These are phyloP conservation scores for Prosapia bicincta DNA, from an alignment of 2,888 invertebrate genomes.

Conservation along the genomic window DNA sequence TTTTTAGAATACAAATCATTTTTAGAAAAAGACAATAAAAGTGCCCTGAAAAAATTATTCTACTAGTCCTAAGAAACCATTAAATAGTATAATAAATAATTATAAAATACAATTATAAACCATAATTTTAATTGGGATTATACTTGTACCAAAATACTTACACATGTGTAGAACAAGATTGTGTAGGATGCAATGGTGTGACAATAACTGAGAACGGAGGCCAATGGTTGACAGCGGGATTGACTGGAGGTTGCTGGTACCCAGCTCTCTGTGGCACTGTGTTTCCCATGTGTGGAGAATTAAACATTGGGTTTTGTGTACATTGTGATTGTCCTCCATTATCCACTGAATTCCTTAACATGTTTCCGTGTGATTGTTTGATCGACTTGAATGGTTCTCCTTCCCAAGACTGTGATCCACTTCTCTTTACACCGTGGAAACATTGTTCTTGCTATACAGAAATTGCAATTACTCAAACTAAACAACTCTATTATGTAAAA, in stretches of 20 bases:
- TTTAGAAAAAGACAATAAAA: too few relatives aligned
- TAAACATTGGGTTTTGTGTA: constrained; percentile 24
- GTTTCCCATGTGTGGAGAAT: neutral
- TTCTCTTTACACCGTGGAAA: constrained; percentile 58
- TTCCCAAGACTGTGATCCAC: constrained; percentile 59
- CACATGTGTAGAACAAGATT: constrained; percentile 6
- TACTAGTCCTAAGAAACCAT: too few relatives aligned
- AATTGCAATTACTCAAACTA: neutral
- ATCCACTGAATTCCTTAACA: constrained; percentile 16
- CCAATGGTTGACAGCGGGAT: constrained; percentile 53
- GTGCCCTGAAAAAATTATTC: too few relatives aligned
- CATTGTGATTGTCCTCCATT: constrained; percentile 38
- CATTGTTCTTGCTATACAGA: constrained; percentile 42
- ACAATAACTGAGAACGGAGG: constrained; percentile 57
- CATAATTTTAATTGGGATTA: too few relatives aligned
- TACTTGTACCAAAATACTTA: neutral
- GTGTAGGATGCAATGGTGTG: constrained; percentile 16
- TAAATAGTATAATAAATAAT: too few relatives aligned
- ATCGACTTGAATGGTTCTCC: constrained; percentile 55
- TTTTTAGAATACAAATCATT: too few relatives aligned
- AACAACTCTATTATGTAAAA: too few relatives aligned
- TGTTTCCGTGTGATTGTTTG: constrained; percentile 50
- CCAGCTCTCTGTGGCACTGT: constrained; percentile 4
- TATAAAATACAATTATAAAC: too few relatives aligned
- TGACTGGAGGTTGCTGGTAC: neutral